Evolutionary conservation across 2,888 invertebrate genomes (phyloP), one percentile per base, ranked within the genome.

Genomic region (Plebejus anna): DNA sequence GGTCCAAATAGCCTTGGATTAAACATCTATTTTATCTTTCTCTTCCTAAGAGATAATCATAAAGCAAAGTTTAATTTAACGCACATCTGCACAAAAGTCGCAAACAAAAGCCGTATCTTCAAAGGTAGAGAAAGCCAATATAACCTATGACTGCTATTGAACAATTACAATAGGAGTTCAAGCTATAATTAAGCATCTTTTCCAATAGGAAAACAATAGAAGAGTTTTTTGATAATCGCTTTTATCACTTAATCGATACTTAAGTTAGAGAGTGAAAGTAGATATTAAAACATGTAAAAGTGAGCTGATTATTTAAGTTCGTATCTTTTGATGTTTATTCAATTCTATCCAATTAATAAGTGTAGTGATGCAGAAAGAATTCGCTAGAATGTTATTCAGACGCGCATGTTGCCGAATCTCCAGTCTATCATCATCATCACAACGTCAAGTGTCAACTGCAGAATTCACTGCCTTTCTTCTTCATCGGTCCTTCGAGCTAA

Each of bases 201-300:
- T 61, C 28, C 7, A 61, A 28, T 61, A 61, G 28, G 61, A 61
- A 61, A 61, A 61, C 61, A 61, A 61, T 61, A 61, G 61, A 61
- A 28, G 4, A 9, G 11, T 28, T 61, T 61, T 61, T 61, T 61
- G 61, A 9, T 22, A 3, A 59, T 22, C 59, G 7, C 11, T 59
- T 59, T 61, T 28, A 61, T 61, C 61, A 61, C 61, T 28, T 28
- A 22, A 61, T 61, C 4, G 61, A 61, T 61, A 61, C 28, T 3
- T 61, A 61, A 61, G n/a, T 51, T 51, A 47, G 13, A 51, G 4
- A 61, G 61, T 61, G 61, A 28, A 61, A 61, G 61, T 28, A 16
- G 28, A 28, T 28, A 28, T 61, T 4, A 61, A 61, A 6, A 61
- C 61, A 11, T 61, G 11, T 11, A 61, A 61, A 61, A 22, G 7